Percentiles rank a stretch among this genome's conserved stretches.
phyloP scores from a whole-genome alignment of 1,140 invertebrate genomes.

The Bactericera cockerelli region DNA sequence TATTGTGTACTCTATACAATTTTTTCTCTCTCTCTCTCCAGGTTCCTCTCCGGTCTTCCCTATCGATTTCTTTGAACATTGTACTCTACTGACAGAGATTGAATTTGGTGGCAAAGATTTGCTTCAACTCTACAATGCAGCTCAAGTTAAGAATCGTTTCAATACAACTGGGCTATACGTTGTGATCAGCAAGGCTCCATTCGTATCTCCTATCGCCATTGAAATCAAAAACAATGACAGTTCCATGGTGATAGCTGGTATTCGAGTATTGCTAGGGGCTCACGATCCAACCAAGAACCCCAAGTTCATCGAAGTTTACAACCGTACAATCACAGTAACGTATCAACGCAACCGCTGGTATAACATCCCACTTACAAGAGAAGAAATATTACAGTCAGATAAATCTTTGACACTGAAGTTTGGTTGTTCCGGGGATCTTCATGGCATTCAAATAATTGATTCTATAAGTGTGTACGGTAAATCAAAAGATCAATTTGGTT shows the following conservation, averaged over 20 bases:
- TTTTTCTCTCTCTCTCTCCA: conserved; percentile 14
- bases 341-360: conserved; percentile 69
- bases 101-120: conserved; percentile 93
- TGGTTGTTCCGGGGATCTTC: conserved; percentile 76
- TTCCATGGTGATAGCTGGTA: conserved; percentile 71
- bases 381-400: conserved; percentile 85
- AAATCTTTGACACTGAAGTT: conserved; percentile 82
- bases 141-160: conserved; percentile 85
- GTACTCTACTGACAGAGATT: conserved; percentile 74
- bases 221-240: conserved; percentile 80
- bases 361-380: conserved; percentile 83
- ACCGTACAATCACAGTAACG: conserved; percentile 55
- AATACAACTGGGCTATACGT: conserved; percentile 80
- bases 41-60: conserved; percentile 51
- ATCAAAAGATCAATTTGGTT: conserved; percentile 89
- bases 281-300: conserved; percentile 75
- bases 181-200: conserved; percentile 28
- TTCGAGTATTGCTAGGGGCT: conserved; percentile 68
- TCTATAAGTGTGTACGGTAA: conserved; percentile 90
- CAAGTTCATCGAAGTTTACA: conserved; percentile 70
- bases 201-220: conserved; percentile 29
- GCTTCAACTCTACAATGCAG: conserved; percentile 83
- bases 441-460: conserved; percentile 81
- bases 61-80: conserved; percentile 94
- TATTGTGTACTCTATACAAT: too few relatives aligned